Evolutionary conservation across 2,888 invertebrate genomes (phyloP).

Genomic region (Ephialtes manifestator): DNA sequence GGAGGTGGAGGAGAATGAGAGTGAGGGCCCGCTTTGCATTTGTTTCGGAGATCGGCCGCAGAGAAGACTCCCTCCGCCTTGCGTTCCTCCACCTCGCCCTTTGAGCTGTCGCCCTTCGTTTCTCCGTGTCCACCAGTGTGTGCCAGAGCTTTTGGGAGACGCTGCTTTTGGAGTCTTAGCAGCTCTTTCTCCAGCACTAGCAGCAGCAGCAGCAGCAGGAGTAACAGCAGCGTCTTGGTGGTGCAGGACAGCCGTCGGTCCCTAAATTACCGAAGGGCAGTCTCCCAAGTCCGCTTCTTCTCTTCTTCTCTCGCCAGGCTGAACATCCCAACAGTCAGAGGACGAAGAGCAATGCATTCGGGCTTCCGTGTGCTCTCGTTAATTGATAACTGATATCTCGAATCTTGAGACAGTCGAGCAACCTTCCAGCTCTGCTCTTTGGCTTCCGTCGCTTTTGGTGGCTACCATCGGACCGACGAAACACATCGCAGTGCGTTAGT

Average conservation of each 20-base stretch:
- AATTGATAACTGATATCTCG: slow-evolving; percentile 84
- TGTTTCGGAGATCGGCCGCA: slow-evolving; percentile 80
- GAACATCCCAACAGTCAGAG: slow-evolving; percentile 64
- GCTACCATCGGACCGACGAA: neutral
- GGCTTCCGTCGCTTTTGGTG: slow-evolving; percentile 44
- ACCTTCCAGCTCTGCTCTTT: neutral
- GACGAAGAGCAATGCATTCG: slow-evolving; percentile 78
- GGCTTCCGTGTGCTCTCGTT: slow-evolving; percentile 81
- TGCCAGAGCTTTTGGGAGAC: slow-evolving; percentile 51
- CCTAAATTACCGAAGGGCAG: slow-evolving; percentile 81
- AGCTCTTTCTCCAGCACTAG: slow-evolving; percentile 11
- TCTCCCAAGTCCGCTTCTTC: slow-evolving; percentile 26
- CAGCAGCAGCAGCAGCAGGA: slow-evolving; percentile 33
- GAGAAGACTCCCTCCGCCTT: slow-evolving; percentile 66
- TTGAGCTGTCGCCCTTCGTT: slow-evolving; percentile 81
- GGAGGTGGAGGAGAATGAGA: slow-evolving; percentile 55
- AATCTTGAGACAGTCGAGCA: slow-evolving; percentile 71
- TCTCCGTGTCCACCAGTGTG: slow-evolving; percentile 73
- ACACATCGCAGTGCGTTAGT: slow-evolving; percentile 18
- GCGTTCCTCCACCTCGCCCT: slow-evolving; percentile 71
- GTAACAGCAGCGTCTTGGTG: neutral
- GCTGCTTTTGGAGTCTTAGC: slow-evolving; percentile 18
- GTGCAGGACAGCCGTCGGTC: slow-evolving; percentile 79
- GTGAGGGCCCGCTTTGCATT: slow-evolving; percentile 82
- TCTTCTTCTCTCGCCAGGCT: slow-evolving; percentile 35